Evolutionary conservation across 30 jellyfish, hydroid and myxozoan species (phyloP), one percentile per base, ranked within the genome.

Genomic region (Aurelia coerulea): DNA sequence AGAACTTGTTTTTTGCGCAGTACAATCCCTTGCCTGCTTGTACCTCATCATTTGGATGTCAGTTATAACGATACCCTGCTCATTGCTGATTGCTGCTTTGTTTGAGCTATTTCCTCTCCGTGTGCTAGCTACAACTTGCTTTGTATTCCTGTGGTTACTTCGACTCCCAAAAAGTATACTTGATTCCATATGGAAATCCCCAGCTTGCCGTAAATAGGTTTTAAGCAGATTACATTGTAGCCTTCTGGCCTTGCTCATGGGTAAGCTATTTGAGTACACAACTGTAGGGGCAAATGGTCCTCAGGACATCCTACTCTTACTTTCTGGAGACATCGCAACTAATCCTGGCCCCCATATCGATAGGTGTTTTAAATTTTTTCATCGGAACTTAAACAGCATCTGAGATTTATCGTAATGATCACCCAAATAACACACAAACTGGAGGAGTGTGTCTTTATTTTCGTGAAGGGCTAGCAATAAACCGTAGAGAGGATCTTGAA

Each of bases 261-360:
- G 68, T 15, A 58, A 58, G 2, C 0, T 58, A 58, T 13, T 58
- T 0, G 29, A 58, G 68, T 58, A 58, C 68, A 37, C 5, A 37
- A 37, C 1, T 37, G 49, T 37, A 0, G 49, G 49, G 49, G 68
- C 68, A 58, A 58, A 58, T 58, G 68, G 68, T 58, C 68, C 68
- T 58, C 68, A 0, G 18, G 68, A 58, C 52, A 70, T n/a, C 80
- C 66, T 70, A 49, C 85, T 74, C 41, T 29, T 74, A 51, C 74
- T 74, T 50, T 52, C 68, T 58, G 85, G 85, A 2, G 85, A 74
- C 74, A 51, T 74, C 62, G 29, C 2, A 32, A 29, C 73, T 15
- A 74, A 74, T 74, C 85, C 85, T 74, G 74, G 85, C 73, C 85
- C 85, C 59, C 68, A 23, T 58, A 52, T 35, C 8, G 62, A 74